Base-by-base conservation (phyloP, 2,797 vertebrate species). In the Champsocephalus gunnari region DNA sequence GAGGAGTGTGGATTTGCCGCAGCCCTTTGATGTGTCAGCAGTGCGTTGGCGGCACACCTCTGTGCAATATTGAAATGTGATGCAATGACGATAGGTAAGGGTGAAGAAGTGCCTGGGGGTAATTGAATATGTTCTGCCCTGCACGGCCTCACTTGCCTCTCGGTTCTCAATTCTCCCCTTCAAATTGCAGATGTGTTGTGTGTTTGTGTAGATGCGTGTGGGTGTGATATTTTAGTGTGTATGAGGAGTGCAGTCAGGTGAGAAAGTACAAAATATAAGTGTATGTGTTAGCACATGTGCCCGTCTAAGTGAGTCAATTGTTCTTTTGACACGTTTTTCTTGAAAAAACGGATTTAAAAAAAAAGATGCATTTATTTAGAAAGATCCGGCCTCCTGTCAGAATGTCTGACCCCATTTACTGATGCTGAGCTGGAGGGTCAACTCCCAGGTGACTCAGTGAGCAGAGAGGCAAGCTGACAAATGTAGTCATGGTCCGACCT, bases 21-120 rank as follows among this genome's bases (percentile, higher is more conserved):
- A 76, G 86, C 80, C 88, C 93, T 94, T 93, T 94, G 91, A 94
- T 93, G 92, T 93, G 93, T 93, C 92, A 92, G 93, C 90, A 87
- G 81, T 66, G 86, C 63, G 77, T 90, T 85, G 79, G 87, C 74
- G 70, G 78, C 78, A 79, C 83, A 89, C 87, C 85, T 90, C 89
- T 79, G 87, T 85, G 83, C 83, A 86, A 89, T 89, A 92, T 87
- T 91, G 85, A 87, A 91, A 90, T 83, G 87, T 87, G 90, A 89
- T 89, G 86, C 88, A 86, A 88, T 76, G 81, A 74, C 73, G 81
- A 90, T 88, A 87, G 85, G 86, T 84, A 77, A 77, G 81, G 75
- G 73, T 78, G 85, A 91, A 67, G 90, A 91, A 85, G 71, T 71
- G 88, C 91, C 77, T 65, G 75, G 21, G 80, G 92, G 84, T 89